Evolutionary conservation across 2,797 vertebrate genomes (phyloP).

Genomic region (Psittacula derbiana): DNA sequence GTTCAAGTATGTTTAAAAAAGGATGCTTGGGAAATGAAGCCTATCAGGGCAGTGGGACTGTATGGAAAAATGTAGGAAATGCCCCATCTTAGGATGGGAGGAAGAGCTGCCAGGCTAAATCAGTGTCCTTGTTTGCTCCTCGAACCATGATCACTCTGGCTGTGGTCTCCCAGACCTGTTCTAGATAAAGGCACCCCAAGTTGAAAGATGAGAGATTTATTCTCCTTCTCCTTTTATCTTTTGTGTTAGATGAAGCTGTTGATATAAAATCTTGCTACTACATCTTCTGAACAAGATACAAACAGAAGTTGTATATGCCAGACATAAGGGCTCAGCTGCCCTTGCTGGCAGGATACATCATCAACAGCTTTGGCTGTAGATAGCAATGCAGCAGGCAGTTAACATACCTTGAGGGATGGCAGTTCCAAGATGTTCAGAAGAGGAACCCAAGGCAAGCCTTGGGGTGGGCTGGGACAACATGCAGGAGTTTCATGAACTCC

Average conservation of each 20-base stretch:
- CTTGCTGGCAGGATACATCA: neutral
- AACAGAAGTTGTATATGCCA: neutral
- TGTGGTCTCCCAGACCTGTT: neutral
- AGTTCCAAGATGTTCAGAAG: neutral
- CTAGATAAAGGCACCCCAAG: neutral
- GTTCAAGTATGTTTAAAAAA: neutral
- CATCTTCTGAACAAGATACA: neutral
- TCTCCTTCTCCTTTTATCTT: conserved; percentile 8
- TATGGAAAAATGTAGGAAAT: neutral
- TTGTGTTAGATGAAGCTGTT: conserved; percentile 5
- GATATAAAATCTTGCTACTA: conserved; percentile 10
- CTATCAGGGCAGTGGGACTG: neutral
- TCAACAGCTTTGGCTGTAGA: neutral
- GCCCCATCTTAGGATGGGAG: neutral
- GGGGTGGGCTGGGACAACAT: neutral
- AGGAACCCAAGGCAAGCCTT: neutral
- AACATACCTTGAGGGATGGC: neutral
- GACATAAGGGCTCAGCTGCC: neutral
- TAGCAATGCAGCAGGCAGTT: neutral
- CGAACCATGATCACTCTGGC: neutral
- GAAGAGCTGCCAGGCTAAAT: neutral
- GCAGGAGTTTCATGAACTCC: neutral
- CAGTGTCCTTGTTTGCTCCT: neutral
- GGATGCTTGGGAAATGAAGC: neutral
- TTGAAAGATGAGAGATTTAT: neutral